Evolutionary conservation across 2,113 vertebrate genomes (phyloP).

Genomic region (Urocitellus parryii): DNA sequence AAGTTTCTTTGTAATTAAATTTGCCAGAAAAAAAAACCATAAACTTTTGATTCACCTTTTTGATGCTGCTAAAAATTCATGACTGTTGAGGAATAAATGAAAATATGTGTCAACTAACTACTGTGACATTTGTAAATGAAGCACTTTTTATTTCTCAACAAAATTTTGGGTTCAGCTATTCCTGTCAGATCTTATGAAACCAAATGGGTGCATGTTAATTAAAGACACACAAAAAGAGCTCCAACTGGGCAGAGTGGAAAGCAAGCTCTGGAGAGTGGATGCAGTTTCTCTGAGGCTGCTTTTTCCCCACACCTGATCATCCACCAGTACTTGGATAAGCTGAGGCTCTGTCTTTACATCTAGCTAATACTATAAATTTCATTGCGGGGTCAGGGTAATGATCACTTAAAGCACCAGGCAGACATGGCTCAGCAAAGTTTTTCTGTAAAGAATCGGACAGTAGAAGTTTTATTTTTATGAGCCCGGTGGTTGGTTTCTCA

Average conservation of each 20-base stretch:
- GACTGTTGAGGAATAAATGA: neutral
- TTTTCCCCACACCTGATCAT: too few relatives aligned
- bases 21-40: neutral
- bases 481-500: neutral
- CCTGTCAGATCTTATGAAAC: slow-evolving; percentile 17
- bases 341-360: neutral
- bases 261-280: neutral
- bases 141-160: slow-evolving; percentile 59
- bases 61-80: neutral
- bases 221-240: neutral
- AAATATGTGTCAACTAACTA: slow-evolving; percentile 38
- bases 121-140: slow-evolving; percentile 5
- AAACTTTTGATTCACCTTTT: neutral
- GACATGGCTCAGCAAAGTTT: neutral
- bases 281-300: neutral
- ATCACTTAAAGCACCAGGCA: neutral
- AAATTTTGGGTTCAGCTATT: slow-evolving; percentile 1
- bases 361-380: neutral
- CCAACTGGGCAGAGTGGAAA: slow-evolving; percentile 20
- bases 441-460: neutral
- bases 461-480: neutral
- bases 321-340: neutral
- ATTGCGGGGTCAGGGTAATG: neutral
- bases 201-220: slow-evolving; percentile 48
- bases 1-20: neutral